Evolutionary conservation across 2,113 vertebrate species (phyloP).

Genomic region (Indri indri): DNA sequence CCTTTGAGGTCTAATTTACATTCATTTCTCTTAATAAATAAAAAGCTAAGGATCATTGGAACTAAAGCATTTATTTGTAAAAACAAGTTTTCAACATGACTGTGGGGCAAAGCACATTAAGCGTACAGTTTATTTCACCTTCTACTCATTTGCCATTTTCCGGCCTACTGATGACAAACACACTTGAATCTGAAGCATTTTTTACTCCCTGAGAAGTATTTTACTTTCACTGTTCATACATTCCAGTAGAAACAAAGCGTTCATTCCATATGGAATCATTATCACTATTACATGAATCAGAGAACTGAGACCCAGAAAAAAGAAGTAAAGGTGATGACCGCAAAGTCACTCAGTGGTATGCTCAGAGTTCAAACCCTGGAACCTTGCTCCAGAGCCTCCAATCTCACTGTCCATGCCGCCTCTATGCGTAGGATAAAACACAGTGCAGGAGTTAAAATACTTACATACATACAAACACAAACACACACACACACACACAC

Average conservation of each 20-base stretch:
- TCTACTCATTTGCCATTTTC: background rate
- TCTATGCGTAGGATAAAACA: background rate
- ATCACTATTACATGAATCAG: background rate
- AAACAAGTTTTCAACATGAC: background rate
- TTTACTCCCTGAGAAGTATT: background rate
- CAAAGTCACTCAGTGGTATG: background rate
- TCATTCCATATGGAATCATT: background rate
- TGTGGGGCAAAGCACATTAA: background rate
- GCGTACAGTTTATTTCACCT: background rate
- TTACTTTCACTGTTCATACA: background rate
- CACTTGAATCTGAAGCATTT: background rate
- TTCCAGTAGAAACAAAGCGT: background rate
- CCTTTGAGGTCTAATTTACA: background rate
- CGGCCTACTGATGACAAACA: background rate
- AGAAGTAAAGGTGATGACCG: background rate
- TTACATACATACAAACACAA: accelerated
- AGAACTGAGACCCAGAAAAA: background rate
- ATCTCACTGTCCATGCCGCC: background rate
- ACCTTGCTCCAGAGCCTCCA: background rate
- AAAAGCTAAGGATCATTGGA: background rate
- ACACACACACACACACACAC: no score
- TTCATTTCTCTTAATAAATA: background rate
- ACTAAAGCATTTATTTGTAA: background rate
- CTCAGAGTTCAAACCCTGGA: background rate
- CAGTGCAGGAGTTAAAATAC: background rate